Percentiles rank a stretch among this genome's conserved stretches.
These are phyloP conservation scores for Echeneis naucrates DNA, from an alignment of 2,797 vertebrate genomes.

Conservation along the genomic window DNA sequence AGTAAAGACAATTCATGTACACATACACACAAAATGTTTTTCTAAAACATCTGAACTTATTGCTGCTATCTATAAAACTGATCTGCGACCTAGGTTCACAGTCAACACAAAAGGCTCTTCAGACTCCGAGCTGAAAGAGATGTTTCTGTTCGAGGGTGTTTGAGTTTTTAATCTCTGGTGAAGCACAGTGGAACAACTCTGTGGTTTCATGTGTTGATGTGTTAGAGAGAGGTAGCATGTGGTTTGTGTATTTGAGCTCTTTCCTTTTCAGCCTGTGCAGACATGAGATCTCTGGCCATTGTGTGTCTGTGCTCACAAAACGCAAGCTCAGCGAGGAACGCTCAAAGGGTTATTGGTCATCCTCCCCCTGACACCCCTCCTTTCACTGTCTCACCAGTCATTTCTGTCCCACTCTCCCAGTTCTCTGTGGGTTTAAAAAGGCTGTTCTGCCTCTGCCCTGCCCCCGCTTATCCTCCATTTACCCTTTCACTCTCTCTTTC, in stretches of 20 bases:
- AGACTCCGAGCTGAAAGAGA: background rate
- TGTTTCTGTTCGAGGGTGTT: slow-evolving; percentile 8
- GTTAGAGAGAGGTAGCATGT: slow-evolving; percentile 4
- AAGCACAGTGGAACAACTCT: slow-evolving; percentile 45
- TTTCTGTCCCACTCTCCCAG: slow-evolving; percentile 41
- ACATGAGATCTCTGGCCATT: slow-evolving; percentile 80
- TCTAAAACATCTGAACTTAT: background rate
- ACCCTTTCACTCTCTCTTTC: slow-evolving; percentile 30
- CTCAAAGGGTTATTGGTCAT: slow-evolving; percentile 56
- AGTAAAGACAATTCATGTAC: background rate
- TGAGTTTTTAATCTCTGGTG: slow-evolving; percentile 23
- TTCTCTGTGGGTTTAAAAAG: slow-evolving; percentile 48
- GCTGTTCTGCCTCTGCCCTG: slow-evolving; percentile 31
- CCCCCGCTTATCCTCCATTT: slow-evolving; percentile 41
- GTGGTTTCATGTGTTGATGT: slow-evolving; percentile 40
- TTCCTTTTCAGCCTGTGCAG: slow-evolving; percentile 72
- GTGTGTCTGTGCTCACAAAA: slow-evolving; percentile 72
- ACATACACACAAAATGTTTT: too few relatives aligned
- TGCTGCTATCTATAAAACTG: background rate
- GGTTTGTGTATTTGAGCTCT: slow-evolving; percentile 58
- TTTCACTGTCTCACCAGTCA: slow-evolving; percentile 47
- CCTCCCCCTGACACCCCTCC: slow-evolving; percentile 36
- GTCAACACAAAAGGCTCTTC: background rate
- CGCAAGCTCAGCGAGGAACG: slow-evolving; percentile 79
- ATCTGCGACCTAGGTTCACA: background rate